Evolutionary conservation across 1,140 invertebrate genomes (phyloP).

Genomic region (Orius insidiosus): DNA sequence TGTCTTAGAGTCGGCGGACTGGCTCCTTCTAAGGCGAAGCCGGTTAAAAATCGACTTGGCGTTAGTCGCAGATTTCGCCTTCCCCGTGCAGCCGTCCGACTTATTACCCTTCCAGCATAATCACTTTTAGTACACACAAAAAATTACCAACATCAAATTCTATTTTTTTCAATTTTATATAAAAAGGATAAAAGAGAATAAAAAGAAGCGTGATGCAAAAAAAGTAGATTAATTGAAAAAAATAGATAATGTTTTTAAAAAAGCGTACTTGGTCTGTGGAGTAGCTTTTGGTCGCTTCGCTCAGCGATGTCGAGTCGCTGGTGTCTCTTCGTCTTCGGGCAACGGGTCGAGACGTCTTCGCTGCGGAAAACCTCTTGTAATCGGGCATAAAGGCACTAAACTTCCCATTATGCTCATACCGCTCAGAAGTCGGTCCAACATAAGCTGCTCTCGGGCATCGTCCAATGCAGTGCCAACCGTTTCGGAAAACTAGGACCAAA

Average conservation of each 20-base stretch:
- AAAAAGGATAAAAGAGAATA: too few species aligned
- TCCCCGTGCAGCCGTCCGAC: conserved; percentile 18
- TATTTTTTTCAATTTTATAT: conserved; percentile 1
- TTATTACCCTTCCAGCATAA: conserved; percentile 19
- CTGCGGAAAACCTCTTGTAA: conserved; percentile 15
- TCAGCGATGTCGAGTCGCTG: conserved; percentile 16
- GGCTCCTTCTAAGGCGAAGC: conserved; percentile 17
- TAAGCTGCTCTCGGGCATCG: conserved; percentile 18
- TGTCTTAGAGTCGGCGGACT: conserved; percentile 19
- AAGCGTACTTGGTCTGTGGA: conserved; percentile 19
- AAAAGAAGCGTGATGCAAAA: not conserved
- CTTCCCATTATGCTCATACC: conserved; percentile 14
- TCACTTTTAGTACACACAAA: conserved; percentile 11
- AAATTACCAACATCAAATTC: conserved; percentile 4
- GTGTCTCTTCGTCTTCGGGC: conserved; percentile 19
- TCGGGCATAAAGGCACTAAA: conserved; percentile 10
- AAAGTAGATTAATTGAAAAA: conserved; percentile 1
- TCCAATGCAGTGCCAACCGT: conserved; percentile 15
- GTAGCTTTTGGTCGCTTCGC: conserved; percentile 18
- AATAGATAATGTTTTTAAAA: not conserved
- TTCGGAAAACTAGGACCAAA: conserved; percentile 1
- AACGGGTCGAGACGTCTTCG: conserved; percentile 19
- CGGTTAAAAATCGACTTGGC: conserved; percentile 18
- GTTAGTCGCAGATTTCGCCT: conserved; percentile 17
- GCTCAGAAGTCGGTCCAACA: conserved; percentile 19